phyloP scores from a whole-genome alignment of 2,888 invertebrate species.

The Fissipunctia ypsillon region DNA sequence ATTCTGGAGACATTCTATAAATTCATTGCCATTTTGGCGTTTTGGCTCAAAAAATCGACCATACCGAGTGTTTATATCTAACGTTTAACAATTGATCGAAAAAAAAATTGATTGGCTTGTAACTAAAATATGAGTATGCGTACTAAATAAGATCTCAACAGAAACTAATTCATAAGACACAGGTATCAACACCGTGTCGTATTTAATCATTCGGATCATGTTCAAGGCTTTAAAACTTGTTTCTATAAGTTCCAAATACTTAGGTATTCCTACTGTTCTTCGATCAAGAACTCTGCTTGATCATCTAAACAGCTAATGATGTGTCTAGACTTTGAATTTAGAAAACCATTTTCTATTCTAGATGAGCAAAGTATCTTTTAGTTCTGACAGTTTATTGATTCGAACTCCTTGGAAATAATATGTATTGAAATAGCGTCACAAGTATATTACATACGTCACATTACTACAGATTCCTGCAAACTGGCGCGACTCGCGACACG shows the following conservation, averaged over 20 bases:
- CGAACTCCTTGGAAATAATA: not conserved
- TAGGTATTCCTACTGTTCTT: not conserved
- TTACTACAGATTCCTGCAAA: no score
- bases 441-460: constrained; percentile 9
- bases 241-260: not conserved
- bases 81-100: not conserved
- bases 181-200: constrained; percentile 5
- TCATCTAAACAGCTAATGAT: not conserved
- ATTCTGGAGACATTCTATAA: not conserved
- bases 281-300: not conserved
- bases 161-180: not conserved
- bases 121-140: not conserved
- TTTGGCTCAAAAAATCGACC: not conserved
- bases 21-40: not conserved
- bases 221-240: constrained; percentile 27
- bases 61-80: no score
- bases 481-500: no score
- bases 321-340: not conserved
- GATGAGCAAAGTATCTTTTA: not conserved
- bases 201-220: constrained; percentile 15
- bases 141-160: constrained; percentile 4
- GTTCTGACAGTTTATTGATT: not conserved
- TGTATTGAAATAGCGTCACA: not conserved
- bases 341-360: not conserved
- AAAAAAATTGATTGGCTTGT: not conserved